Percentiles rank a stretch among this genome's conserved stretches.
phyloP scores from a whole-genome alignment of 2,888 invertebrate genomes.

The Cheilosia grossa region DNA sequence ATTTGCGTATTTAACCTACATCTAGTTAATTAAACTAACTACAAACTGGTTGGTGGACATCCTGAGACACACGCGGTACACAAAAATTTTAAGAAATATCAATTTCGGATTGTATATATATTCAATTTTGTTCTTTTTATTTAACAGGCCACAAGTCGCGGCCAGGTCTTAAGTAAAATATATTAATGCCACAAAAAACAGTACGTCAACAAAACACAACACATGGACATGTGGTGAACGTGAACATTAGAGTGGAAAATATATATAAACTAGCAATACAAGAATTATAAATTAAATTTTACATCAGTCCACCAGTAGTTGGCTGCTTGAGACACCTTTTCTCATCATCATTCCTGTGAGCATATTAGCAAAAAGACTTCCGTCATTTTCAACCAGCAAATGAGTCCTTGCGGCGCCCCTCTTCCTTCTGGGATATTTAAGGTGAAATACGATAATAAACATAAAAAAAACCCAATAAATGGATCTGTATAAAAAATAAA shows the following conservation, averaged over 20 bases:
- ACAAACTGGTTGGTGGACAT: constrained; percentile 1
- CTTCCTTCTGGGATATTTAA: neutral
- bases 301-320: constrained; percentile 59
- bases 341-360: constrained; percentile 5
- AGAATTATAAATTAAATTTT: constrained; percentile 49
- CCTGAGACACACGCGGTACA: constrained; percentile 11
- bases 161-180: constrained; percentile 59
- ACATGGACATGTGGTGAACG: constrained; percentile 53
- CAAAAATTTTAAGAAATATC: constrained; percentile 1
- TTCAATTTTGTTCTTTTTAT: constrained; percentile 46
- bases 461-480: constrained; percentile 21
- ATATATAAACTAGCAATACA: constrained; percentile 55
- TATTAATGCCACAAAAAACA: constrained; percentile 10
- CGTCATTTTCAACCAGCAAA: constrained; percentile 54
- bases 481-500: constrained; percentile 5
- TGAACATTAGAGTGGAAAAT: constrained; percentile 37
- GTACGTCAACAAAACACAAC: constrained; percentile 48
- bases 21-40: constrained; percentile 67
- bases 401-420: constrained; percentile 57
- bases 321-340: constrained; percentile 14
- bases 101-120: neutral
- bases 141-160: constrained; percentile 63
- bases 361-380: constrained; percentile 54
- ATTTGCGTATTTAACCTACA: constrained; percentile 16
- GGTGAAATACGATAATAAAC: constrained; percentile 16